Percentiles rank a stretch among this genome's conserved stretches.
phyloP scores from a whole-genome alignment of 2,113 vertebrate genomes.

The Hypocryptadius cinnamomeus region DNA sequence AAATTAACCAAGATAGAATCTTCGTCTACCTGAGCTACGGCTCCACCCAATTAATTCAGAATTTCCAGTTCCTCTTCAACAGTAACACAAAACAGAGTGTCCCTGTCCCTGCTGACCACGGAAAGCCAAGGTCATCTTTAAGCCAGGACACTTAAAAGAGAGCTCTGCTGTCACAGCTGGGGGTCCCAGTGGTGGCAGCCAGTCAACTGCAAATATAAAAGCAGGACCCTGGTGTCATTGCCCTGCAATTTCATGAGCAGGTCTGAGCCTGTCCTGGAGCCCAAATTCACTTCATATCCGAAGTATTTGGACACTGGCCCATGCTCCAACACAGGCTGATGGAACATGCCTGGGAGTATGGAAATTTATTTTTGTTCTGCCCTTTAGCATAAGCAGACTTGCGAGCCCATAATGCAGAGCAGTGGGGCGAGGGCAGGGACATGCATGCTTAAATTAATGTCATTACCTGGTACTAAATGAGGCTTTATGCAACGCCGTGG shows the following conservation, averaged over 20 bases:
- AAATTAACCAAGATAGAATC: not conserved
- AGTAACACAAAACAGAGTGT: not conserved
- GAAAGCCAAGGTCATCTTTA: not conserved
- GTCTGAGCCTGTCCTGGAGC: slow-evolving; percentile 28
- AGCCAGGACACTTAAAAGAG: not conserved
- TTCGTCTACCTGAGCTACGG: not conserved
- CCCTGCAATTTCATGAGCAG: not conserved
- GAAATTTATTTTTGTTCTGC: slow-evolving; percentile 47
- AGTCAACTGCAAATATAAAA: not conserved
- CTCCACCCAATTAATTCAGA: not conserved
- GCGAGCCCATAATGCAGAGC: not conserved
- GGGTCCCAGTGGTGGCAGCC: not conserved
- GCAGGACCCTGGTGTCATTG: slow-evolving; percentile 9
- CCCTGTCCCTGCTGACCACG: not conserved
- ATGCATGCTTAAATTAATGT: not conserved
- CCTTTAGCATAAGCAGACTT: slow-evolving; percentile 34
- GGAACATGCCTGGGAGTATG: slow-evolving; percentile 41
- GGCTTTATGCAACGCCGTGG: not conserved
- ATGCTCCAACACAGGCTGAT: not conserved
- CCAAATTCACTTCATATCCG: slow-evolving; percentile 31
- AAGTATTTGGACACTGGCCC: slow-evolving; percentile 31
- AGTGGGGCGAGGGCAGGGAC: not conserved
- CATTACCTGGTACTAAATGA: not conserved
- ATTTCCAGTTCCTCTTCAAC: not conserved
- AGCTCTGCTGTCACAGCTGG: not conserved